A percentile compares a stretch with the other conserved stretches of the same genome.
These are phyloP conservation scores for Scalopus aquaticus DNA, from an alignment of 2,113 vertebrate species.

Conservation along the genomic window DNA sequence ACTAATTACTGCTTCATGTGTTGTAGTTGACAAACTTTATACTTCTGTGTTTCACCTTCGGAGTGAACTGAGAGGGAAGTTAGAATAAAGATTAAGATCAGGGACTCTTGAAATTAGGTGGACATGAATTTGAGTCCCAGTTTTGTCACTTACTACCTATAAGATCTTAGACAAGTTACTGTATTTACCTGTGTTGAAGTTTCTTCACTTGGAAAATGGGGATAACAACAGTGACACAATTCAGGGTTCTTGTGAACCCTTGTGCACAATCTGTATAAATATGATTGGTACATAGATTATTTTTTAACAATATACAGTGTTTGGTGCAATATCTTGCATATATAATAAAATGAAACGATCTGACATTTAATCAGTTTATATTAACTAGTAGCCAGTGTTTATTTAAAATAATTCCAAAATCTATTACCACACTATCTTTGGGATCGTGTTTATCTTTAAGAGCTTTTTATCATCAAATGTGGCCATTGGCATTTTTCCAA, in stretches of 20 bases:
- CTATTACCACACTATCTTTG: neutral
- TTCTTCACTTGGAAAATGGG: neutral
- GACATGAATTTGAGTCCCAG: neutral
- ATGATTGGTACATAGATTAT: neutral
- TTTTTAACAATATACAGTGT: neutral
- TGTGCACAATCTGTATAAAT: neutral
- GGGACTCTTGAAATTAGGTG: neutral
- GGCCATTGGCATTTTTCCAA: neutral
- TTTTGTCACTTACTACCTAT: neutral
- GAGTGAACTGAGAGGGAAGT: neutral
- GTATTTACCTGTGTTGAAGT: neutral
- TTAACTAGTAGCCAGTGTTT: neutral
- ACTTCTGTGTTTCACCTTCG: neutral
- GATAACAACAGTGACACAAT: neutral
- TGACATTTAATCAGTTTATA: neutral
- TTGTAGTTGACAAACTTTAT: neutral
- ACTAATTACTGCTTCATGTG: neutral
- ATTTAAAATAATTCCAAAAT: constrained; percentile 39
- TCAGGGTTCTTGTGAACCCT: too few relatives aligned
- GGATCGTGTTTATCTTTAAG: neutral
- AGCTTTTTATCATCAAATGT: neutral
- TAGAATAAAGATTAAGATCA: neutral
- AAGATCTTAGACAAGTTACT: neutral
- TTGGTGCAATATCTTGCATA: neutral
- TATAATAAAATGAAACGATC: neutral